These are phyloP conservation scores for Synergus japonicus DNA, from an alignment of 2,888 invertebrate genomes.

Conservation along the genomic window DNA sequence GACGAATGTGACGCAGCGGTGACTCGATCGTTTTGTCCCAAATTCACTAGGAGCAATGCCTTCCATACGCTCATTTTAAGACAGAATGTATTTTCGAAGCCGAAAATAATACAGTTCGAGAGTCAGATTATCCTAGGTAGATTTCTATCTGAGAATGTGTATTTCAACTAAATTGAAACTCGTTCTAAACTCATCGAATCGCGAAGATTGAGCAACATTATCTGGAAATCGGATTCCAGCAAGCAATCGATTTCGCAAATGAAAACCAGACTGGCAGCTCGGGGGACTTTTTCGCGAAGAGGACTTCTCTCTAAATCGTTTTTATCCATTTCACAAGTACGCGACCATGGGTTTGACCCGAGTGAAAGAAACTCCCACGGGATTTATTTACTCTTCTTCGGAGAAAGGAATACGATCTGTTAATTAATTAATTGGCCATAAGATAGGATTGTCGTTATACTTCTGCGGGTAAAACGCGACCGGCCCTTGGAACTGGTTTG, in stretches of 20 bases:
- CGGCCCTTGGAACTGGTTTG: slow-evolving; percentile 56
- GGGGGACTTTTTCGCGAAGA: slow-evolving; percentile 4
- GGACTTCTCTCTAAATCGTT: background rate
- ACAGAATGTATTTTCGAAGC: background rate
- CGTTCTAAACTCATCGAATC: background rate
- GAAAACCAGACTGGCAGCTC: slow-evolving; percentile 28
- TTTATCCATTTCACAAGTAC: background rate
- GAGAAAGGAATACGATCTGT: slow-evolving; percentile 53
- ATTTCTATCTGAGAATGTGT: background rate
- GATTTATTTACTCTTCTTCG: slow-evolving; percentile 53
- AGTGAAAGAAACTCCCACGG: slow-evolving; percentile 28
- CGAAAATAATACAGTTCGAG: background rate
- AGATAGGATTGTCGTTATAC: slow-evolving; percentile 53
- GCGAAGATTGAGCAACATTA: background rate
- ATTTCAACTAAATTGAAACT: background rate
- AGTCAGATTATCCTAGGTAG: no score
- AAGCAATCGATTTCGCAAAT: background rate
- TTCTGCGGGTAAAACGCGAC: slow-evolving; percentile 46
- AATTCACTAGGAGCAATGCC: slow-evolving; percentile 50
- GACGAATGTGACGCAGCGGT: slow-evolving; percentile 57
- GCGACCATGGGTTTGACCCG: slow-evolving; percentile 9
- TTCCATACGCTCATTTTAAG: background rate
- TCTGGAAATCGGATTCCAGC: slow-evolving; percentile 24
- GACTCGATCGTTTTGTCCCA: slow-evolving; percentile 65
- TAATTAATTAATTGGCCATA: slow-evolving; percentile 57